Evolutionary conservation across 2,113 vertebrate genomes (phyloP), one percentile per base, ranked within the genome.

Genomic region (Ictalurus punctatus): DNA sequence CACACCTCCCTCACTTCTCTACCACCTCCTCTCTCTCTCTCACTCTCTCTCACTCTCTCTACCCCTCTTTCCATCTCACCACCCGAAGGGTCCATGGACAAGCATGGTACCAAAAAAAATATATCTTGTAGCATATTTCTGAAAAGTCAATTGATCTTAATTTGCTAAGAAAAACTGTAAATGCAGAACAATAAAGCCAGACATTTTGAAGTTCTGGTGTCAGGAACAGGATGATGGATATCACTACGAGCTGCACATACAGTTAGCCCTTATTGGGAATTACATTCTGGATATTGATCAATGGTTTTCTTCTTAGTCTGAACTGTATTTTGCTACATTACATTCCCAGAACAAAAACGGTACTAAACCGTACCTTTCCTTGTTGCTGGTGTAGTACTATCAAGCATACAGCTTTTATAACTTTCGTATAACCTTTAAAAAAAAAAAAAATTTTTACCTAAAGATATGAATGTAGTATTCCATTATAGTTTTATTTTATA

Each of bases 11-110:
- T 44, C 84, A 48, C 58, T 61, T 59, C 58, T 71, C 34, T 34
- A 48, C 69, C 40, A 23, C 4, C 83, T 40, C 2, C 25, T 5
- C 78, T 34, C 34, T 48, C 69, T 54, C 74, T 30, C 59, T 91
- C 91, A 7, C 44, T 52, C 48, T 10, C 79, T 86, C 93, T 93
- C 94, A 93, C 94, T 91, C 94, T 91, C 83, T 71, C 34, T 85
- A 88, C 73, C 88, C 10, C 83, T 80, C 23, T 65, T 4, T 25
- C 74, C 37, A 6, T 78, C 61, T 40, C 58, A 23, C 67, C 79
- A 67, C 44, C 69, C 7, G 25, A 59, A 63, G 30, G 79, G 69
- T 85, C 48, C 65, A 78, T 73, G n/a, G 40, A 65, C 37, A 67
- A 80, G 73, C 59, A 85, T 89, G 87, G 73, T 89, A 71, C 0